A percentile compares a stretch with the other conserved stretches of the same genome.
phyloP scores from a whole-genome alignment of 2,113 vertebrate species.

The Nansenia antarctica region DNA sequence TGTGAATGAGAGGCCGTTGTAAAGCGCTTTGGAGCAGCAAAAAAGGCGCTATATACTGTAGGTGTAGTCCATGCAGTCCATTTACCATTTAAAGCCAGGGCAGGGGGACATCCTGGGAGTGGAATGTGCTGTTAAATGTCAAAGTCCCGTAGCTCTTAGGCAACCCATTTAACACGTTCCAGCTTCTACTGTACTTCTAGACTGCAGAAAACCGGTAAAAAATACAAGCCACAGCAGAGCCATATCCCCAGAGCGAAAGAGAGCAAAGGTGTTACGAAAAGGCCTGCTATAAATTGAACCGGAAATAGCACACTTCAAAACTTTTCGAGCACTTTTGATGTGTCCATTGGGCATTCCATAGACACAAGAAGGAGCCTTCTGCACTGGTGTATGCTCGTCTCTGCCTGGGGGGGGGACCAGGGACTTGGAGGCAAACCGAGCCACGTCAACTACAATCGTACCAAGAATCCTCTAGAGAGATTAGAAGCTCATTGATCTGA shows the following conservation, averaged over 20 bases:
- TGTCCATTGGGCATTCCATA: constrained; percentile 50
- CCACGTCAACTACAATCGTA: constrained; percentile 56
- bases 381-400: constrained; percentile 18
- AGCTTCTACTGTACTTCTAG: constrained; percentile 1
- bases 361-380: constrained; percentile 40
- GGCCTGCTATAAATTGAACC: constrained; percentile 21
- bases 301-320: constrained; percentile 33
- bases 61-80: no score
- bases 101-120: constrained; percentile 8
- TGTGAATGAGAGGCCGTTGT: no score
- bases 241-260: background rate
- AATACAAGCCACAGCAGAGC: background rate
- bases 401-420: constrained; percentile 21
- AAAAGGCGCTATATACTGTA: no score
- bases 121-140: constrained; percentile 15
- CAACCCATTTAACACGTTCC: constrained; percentile 13
- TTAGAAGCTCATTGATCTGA: constrained; percentile 39
- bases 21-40: no score
- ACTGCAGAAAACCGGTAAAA: background rate
- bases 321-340: constrained; percentile 40
- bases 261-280: background rate
- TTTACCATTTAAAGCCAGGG: no score
- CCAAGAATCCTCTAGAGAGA: constrained; percentile 25
- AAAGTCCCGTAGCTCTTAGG: background rate
- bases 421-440: constrained; percentile 50